Percentiles rank a stretch among this genome's conserved stretches.
These are phyloP conservation scores for Umimayanthus chanpuru DNA, from an alignment of 92 coral and sea anemone species.

Conservation along the genomic window DNA sequence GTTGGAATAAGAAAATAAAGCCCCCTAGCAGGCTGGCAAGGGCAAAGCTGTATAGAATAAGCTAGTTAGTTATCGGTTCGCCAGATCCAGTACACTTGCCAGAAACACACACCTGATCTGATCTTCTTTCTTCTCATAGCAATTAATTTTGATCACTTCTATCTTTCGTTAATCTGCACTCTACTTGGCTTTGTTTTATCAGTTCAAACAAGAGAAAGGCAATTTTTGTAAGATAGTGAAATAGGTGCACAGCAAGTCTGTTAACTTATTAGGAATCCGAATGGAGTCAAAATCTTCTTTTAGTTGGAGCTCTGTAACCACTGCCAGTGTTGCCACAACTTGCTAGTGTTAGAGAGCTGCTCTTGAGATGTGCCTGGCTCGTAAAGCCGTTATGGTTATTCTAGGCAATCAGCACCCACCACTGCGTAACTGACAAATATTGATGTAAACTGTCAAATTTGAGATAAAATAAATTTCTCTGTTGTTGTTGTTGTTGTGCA, in stretches of 20 bases:
- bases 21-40: neutral
- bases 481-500: no score
- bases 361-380: neutral
- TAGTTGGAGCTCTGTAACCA: neutral
- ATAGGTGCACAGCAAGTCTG: neutral
- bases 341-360: neutral
- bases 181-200: neutral
- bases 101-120: neutral
- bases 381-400: no score
- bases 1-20: neutral
- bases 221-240: no score
- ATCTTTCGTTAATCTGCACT: neutral
- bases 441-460: no score
- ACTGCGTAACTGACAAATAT: no score
- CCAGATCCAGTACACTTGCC: neutral
- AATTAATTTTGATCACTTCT: neutral
- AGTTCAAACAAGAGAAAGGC: no score
- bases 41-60: no score
- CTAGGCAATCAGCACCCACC: no score
- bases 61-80: neutral
- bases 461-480: no score
- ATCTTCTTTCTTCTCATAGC: neutral
- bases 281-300: neutral
- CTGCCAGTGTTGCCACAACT: neutral
- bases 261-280: no score